phyloP scores from a whole-genome alignment of 2,113 vertebrate genomes.

The Emberiza fucata region DNA sequence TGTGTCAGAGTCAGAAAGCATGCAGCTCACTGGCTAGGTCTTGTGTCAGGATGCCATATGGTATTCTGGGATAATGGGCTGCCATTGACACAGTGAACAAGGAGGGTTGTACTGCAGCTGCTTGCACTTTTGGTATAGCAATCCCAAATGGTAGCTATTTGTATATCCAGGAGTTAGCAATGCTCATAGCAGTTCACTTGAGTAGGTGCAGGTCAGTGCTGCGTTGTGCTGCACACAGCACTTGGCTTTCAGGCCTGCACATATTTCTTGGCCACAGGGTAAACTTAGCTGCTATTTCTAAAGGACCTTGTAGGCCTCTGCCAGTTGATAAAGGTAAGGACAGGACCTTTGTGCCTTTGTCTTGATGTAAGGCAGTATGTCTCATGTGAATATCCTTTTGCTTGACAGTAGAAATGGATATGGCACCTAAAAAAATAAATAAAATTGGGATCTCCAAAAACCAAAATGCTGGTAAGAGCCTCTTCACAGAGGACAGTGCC shows the following conservation, averaged over 20 bases:
- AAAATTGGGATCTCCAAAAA: not conserved
- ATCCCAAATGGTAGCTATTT: not conserved
- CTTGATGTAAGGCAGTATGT: not conserved
- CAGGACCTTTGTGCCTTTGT: not conserved
- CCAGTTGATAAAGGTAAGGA: not conserved
- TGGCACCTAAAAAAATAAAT: too few species aligned
- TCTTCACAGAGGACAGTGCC: not conserved
- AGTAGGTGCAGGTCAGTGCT: not conserved
- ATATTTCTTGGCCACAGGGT: not conserved
- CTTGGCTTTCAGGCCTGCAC: not conserved
- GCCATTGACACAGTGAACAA: not conserved
- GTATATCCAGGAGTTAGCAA: not conserved
- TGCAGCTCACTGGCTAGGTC: not conserved
- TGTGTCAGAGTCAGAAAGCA: not conserved
- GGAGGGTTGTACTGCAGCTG: not conserved
- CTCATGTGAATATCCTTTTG: not conserved
- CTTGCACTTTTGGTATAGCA: not conserved
- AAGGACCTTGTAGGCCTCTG: not conserved
- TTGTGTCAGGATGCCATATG: not conserved
- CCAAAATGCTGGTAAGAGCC: not conserved
- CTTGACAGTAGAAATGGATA: not conserved
- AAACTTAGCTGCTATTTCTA: not conserved
- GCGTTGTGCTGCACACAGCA: not conserved
- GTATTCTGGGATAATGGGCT: not conserved
- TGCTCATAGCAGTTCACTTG: not conserved